Percentiles rank a stretch among this genome's conserved stretches.
Conservation (phyloP, 2,888 invertebrate species). For the Lasioglossum calceatum region DNA sequence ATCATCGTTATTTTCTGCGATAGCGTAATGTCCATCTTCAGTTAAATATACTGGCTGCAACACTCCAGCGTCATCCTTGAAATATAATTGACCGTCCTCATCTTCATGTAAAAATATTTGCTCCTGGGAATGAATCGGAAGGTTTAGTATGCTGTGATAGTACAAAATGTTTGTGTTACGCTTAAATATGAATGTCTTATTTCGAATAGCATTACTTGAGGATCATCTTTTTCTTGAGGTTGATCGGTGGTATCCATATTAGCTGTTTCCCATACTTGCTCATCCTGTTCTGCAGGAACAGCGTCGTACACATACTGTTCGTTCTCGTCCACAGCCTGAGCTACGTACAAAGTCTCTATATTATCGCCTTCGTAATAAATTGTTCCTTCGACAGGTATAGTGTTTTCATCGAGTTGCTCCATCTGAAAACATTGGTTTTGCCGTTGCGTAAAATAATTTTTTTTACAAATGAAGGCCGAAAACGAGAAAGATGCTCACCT, state of each 20-base stretch:
- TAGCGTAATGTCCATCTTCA: conserved; percentile 82
- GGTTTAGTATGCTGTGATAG: conserved; percentile 2
- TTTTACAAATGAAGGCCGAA: no score
- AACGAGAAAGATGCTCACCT: conserved; percentile 63
- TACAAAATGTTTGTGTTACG: not conserved
- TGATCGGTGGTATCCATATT: conserved; percentile 70
- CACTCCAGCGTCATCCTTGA: conserved; percentile 81
- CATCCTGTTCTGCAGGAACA: conserved; percentile 75
- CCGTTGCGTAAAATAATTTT: no score
- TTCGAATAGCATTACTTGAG: conserved; percentile 66
- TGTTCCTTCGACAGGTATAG: conserved; percentile 79
- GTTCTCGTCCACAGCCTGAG: conserved; percentile 75
- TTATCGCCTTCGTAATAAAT: conserved; percentile 83
- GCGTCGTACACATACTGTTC: conserved; percentile 77
- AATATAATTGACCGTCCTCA: conserved; percentile 82
- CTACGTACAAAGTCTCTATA: conserved; percentile 80
- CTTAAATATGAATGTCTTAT: not conserved
- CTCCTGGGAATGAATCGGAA: conserved; percentile 68
- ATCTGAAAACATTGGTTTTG: conserved; percentile 69
- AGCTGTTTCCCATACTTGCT: conserved; percentile 78
- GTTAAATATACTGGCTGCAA: conserved; percentile 82
- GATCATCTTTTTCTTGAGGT: conserved; percentile 69
- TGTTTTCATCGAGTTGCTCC: conserved; percentile 78
- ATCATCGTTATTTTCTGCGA: conserved; percentile 79
- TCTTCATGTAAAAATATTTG: conserved; percentile 83